Evolutionary conservation across 2,113 vertebrate genomes (phyloP).

Genomic region (Ariopsis seemanni): DNA sequence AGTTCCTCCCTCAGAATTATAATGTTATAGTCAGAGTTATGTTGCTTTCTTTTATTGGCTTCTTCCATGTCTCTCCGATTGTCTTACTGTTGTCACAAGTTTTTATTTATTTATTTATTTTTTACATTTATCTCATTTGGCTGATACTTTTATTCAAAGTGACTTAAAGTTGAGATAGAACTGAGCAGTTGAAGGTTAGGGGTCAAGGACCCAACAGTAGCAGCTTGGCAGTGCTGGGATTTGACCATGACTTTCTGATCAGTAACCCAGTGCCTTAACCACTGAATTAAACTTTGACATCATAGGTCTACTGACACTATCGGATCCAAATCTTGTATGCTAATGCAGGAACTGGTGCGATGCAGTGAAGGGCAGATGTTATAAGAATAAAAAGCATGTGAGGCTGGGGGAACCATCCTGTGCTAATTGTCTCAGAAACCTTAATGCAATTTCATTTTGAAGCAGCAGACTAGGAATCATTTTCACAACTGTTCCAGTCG

Average conservation of each 20-base stretch:
- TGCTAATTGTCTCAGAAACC: conserved; percentile 42
- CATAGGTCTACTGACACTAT: neutral
- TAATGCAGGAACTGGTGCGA: neutral
- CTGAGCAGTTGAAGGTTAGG: neutral
- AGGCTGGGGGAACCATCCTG: conserved; percentile 24
- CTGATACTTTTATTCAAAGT: neutral
- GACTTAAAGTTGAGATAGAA: neutral
- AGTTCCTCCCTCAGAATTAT: conserved; percentile 52
- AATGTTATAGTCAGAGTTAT: conserved; percentile 3
- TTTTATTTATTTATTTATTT: neutral
- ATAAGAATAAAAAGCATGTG: conserved; percentile 22
- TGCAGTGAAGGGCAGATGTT: conserved; percentile 22
- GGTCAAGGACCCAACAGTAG: neutral
- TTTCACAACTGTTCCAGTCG: conserved; percentile 59
- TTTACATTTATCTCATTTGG: neutral
- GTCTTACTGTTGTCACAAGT: neutral
- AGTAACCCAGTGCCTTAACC: neutral
- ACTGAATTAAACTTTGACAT: neutral
- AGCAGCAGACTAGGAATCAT: conserved; percentile 51
- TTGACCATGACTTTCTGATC: neutral
- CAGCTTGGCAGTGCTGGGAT: neutral
- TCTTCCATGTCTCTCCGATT: conserved; percentile 44
- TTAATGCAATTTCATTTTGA: conserved; percentile 44
- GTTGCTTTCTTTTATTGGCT: conserved; percentile 21
- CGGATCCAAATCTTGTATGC: neutral